Base-by-base conservation (phyloP, 2,113 vertebrate genomes). In the Symphodus melops region DNA sequence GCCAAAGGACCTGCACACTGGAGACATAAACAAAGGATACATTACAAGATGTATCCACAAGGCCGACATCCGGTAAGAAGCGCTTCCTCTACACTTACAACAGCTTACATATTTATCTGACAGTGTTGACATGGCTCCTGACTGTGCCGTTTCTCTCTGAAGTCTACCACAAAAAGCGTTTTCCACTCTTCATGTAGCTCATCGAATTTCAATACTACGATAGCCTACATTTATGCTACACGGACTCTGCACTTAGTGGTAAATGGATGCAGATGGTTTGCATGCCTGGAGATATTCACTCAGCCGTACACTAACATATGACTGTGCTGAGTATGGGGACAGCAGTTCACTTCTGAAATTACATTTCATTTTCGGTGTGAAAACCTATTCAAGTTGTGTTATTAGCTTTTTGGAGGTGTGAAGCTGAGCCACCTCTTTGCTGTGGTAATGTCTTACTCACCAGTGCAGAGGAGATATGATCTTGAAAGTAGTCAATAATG, bases 11-110 rank as follows among this genome's bases (percentile, higher is more conserved):
- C 77, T 78, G 71, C 53, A 88, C 84, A 76, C 84, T 81, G 86
- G 90, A 86, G 83, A 85, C 51, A 89, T 90, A 91, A 92, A 93
- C 91, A 92, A 92, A 93, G 91, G 91, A 92, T 93, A 91, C 86
- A 86, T 93, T 92, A 92, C 89, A 92, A 91, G 92, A 97, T 97
- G 96, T 97, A 97, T 96, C 96, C 96, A 82, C 96, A 97, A 91
- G 96, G 96, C 95, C 94, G 96, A 94, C 96, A 97, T 96, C 96
- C 96, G 95, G 96, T 98, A 94, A 96, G 96, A 95, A 86, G 58
- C 56, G 71, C 78, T 75, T 86, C 79, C 80, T 87, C 60, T 72
- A 16, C 44, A 64, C 71, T 69, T 72, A 67, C 20, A 72, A 49
- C n/a, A 74, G 56, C 39, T 72, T 58, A 13, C 72, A 63, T 78